phyloP scores from a whole-genome alignment of 2,113 vertebrate species.

The Saguinus imperator region DNA sequence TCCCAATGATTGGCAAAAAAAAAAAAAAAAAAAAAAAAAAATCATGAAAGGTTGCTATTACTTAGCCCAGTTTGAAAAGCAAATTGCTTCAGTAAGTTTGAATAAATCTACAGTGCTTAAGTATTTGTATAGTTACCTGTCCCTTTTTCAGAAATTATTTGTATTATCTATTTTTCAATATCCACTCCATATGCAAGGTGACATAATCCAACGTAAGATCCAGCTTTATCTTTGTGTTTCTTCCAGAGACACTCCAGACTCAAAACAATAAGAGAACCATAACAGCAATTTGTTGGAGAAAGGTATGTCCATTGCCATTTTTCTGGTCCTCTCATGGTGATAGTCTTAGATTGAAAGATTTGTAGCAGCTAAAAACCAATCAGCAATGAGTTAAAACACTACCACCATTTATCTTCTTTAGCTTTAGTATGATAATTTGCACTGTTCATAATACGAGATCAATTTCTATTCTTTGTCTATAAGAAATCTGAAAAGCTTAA shows the following conservation, averaged over 20 bases:
- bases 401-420: neutral
- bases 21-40: neutral
- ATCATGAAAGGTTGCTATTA: neutral
- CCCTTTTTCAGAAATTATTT: neutral
- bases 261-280: neutral
- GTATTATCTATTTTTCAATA: neutral
- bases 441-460: neutral
- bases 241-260: neutral
- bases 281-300: neutral
- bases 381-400: neutral
- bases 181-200: neutral
- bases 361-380: neutral
- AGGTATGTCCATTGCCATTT: neutral
- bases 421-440: neutral
- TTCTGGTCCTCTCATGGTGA: neutral
- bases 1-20: no score
- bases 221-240: neutral
- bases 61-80: neutral
- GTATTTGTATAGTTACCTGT: neutral
- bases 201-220: neutral
- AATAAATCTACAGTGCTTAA: neutral
- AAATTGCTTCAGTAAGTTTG: slow-evolving; percentile 22
- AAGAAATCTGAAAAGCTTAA: neutral
- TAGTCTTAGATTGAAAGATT: neutral
- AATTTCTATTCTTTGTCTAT: neutral